These are phyloP conservation scores for Agapornis canus DNA, from an alignment of 2,797 vertebrate genomes.

Conservation along the genomic window DNA sequence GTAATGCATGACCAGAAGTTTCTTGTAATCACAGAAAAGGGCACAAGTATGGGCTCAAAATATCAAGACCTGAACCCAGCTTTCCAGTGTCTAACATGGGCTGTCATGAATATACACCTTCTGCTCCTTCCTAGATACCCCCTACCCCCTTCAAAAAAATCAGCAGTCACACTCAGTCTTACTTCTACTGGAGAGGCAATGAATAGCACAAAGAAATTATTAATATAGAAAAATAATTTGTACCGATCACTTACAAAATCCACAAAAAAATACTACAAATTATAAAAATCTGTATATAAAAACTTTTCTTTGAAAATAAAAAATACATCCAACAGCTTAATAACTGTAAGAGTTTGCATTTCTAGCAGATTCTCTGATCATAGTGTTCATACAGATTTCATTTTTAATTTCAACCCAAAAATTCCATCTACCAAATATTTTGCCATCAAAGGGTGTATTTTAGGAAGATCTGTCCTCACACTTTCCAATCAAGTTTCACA, in stretches of 20 bases:
- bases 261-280: neutral
- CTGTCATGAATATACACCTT: neutral
- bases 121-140: neutral
- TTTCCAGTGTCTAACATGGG: neutral
- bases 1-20: neutral
- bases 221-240: neutral
- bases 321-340: neutral
- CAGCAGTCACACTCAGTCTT: neutral
- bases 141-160: fast-evolving
- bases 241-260: neutral
- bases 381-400: neutral
- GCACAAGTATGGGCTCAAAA: neutral
- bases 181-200: neutral
- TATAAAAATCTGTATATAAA: neutral
- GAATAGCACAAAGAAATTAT: neutral
- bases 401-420: neutral
- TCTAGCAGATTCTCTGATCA: neutral
- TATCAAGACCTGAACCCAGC: neutral
- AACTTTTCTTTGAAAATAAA: neutral
- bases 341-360: neutral
- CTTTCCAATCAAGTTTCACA: neutral
- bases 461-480: neutral
- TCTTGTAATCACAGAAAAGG: neutral
- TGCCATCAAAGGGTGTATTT: neutral
- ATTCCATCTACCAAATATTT: neutral